A percentile compares a stretch with the other conserved stretches of the same genome.
phyloP scores from a whole-genome alignment of 2,888 invertebrate genomes.

The Copidosoma aretas region DNA sequence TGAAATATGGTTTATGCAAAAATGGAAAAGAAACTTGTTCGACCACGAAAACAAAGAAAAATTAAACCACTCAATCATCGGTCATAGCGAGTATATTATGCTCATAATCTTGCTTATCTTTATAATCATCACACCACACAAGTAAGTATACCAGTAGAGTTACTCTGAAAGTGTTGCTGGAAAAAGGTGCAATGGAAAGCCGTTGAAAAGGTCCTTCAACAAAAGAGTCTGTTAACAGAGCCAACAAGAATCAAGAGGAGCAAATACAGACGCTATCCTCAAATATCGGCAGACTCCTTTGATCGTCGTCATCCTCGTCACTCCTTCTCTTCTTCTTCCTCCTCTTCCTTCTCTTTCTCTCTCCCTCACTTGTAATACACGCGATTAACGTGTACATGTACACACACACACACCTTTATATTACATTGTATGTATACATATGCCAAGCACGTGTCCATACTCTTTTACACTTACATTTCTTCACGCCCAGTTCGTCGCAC shows the following conservation, averaged over 20 bases:
- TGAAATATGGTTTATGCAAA: no score
- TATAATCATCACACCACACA: no score
- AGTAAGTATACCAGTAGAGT: not conserved
- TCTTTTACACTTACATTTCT: not conserved
- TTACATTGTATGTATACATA: not conserved
- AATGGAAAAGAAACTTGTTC: no score
- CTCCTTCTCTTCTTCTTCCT: slow-evolving; percentile 17
- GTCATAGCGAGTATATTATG: no score
- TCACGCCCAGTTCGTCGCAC: slow-evolving; percentile 28
- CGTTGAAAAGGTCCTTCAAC: slow-evolving; percentile 42
- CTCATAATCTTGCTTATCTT: no score
- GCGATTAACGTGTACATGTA: no score
- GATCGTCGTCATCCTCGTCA: slow-evolving; percentile 44
- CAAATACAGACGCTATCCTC: slow-evolving; percentile 59
- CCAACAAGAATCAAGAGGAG: slow-evolving; percentile 60
- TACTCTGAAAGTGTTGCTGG: not conserved
- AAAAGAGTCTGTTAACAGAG: slow-evolving; percentile 55
- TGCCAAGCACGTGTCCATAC: not conserved
- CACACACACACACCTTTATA: no score
- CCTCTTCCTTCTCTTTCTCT: slow-evolving; percentile 4
- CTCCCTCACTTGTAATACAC: slow-evolving; percentile 44
- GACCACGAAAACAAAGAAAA: no score
- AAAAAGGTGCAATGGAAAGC: slow-evolving; percentile 13
- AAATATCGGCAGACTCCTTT: slow-evolving; percentile 58
- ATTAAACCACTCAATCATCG: no score